Percentiles rank a stretch among this genome's conserved stretches.
Evolutionary conservation across 2,888 invertebrate species (phyloP).

Genomic region (Trissolcus brochymenae): DNA sequence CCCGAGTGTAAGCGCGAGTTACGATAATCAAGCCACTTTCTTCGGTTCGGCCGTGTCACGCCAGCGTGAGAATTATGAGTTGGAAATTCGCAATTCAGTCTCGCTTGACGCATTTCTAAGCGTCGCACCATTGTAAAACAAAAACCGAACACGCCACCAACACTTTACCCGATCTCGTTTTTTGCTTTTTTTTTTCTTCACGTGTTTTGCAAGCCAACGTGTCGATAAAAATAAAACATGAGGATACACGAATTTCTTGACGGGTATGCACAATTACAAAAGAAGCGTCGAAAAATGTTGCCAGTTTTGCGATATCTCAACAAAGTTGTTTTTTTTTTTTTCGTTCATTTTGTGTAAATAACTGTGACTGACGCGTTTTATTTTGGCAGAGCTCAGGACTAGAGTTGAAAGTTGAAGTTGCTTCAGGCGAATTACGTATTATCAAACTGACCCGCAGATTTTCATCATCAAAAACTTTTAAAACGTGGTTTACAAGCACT

Average conservation of each 20-base stretch:
- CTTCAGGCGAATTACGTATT: neutral
- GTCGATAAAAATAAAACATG: too few species aligned
- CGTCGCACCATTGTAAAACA: constrained; percentile 37
- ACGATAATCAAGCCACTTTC: constrained; percentile 31
- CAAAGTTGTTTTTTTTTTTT: neutral
- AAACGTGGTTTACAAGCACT: too few species aligned
- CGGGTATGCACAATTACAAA: constrained; percentile 39
- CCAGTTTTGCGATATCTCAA: neutral
- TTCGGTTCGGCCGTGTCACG: constrained; percentile 7
- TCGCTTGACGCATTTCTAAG: constrained; percentile 32
- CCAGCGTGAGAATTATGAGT: neutral
- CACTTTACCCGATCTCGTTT: too few species aligned
- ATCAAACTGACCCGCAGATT: too few species aligned
- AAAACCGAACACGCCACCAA: neutral
- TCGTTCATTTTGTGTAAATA: too few species aligned
- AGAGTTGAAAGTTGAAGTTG: constrained; percentile 36
- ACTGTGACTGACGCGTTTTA: constrained; percentile 13
- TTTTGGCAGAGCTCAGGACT: constrained; percentile 17
- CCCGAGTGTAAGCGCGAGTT: constrained; percentile 2
- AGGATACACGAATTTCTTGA: too few species aligned
- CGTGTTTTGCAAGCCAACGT: constrained; percentile 45
- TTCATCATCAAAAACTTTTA: neutral
- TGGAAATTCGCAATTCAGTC: constrained; percentile 30
- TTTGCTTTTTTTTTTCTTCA: constrained; percentile 60
- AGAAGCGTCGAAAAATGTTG: constrained; percentile 11